These are phyloP conservation scores for Malthinus seriepunctatus DNA, from an alignment of 2,888 invertebrate genomes.

Conservation along the genomic window DNA sequence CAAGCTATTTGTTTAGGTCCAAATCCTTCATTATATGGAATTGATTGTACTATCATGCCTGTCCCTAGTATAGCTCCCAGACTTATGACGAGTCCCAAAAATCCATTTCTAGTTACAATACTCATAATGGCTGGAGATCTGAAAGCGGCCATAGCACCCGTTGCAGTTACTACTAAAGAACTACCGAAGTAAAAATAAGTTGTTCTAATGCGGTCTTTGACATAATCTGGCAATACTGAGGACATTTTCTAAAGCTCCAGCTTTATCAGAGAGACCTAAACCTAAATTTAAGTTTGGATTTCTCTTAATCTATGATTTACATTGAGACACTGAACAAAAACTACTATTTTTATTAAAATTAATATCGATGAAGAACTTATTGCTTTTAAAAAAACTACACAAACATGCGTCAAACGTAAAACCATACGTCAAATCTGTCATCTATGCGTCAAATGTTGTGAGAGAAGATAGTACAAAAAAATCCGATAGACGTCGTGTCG, in stretches of 20 bases:
- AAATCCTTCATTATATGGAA: conserved; percentile 83
- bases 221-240: conserved; percentile 94
- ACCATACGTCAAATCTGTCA: too few relatives aligned
- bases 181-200: conserved; percentile 95
- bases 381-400: too few relatives aligned
- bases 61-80: conserved; percentile 90
- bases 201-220: conserved; percentile 81
- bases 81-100: conserved; percentile 76
- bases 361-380: too few relatives aligned
- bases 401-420: too few relatives aligned
- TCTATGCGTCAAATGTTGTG: too few relatives aligned
- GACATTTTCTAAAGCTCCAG: conserved; percentile 78
- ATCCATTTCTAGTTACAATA: conserved; percentile 78
- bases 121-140: conserved; percentile 82
- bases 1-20: conserved; percentile 86
- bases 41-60: conserved; percentile 78
- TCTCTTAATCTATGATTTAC: too few relatives aligned
- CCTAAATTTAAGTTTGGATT: too few relatives aligned
- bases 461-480: too few relatives aligned
- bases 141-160: conserved; percentile 80
- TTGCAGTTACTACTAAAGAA: conserved; percentile 81
- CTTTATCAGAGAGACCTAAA: conserved; percentile 76
- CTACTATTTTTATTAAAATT: too few relatives aligned
- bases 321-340: too few relatives aligned
- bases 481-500: too few relatives aligned